Conservation (phyloP, 2,797 vertebrate genomes). For the Ataeniobius toweri region DNA sequence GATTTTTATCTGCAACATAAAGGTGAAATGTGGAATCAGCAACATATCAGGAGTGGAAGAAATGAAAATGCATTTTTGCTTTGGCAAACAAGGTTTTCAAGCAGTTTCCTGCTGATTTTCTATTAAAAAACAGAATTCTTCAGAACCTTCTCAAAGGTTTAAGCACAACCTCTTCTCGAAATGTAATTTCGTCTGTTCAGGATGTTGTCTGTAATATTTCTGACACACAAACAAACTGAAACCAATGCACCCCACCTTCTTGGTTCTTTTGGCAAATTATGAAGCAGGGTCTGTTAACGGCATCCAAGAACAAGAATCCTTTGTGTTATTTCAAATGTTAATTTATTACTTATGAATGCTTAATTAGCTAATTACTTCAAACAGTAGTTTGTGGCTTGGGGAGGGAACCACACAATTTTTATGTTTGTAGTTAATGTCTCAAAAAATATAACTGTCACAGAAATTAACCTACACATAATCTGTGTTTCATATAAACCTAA, state of each 20-base stretch:
- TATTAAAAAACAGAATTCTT: not conserved
- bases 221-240: not conserved
- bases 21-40: not conserved
- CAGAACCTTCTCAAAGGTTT: not conserved
- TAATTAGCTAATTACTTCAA: slow-evolving; percentile 11
- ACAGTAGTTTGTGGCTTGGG: not conserved
- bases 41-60: not conserved
- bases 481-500: slow-evolving; percentile 3
- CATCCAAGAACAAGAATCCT: not conserved
- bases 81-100: not conserved
- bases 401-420: slow-evolving; percentile 1
- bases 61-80: not conserved
- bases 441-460: not conserved
- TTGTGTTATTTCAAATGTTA: slow-evolving; percentile 6
- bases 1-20: not conserved
- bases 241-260: no score
- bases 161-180: not conserved
- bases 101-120: not conserved
- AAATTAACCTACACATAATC: slow-evolving; percentile 12
- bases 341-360: not conserved
- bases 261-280: not conserved
- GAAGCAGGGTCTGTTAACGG: slow-evolving; percentile 2
- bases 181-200: not conserved
- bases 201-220: slow-evolving; percentile 1
- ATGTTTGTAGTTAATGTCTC: slow-evolving; percentile 3